Percentiles rank a stretch among this genome's conserved stretches.
These are phyloP conservation scores for Eumerus sabulonum DNA, from an alignment of 2,888 invertebrate species.

Conservation along the genomic window DNA sequence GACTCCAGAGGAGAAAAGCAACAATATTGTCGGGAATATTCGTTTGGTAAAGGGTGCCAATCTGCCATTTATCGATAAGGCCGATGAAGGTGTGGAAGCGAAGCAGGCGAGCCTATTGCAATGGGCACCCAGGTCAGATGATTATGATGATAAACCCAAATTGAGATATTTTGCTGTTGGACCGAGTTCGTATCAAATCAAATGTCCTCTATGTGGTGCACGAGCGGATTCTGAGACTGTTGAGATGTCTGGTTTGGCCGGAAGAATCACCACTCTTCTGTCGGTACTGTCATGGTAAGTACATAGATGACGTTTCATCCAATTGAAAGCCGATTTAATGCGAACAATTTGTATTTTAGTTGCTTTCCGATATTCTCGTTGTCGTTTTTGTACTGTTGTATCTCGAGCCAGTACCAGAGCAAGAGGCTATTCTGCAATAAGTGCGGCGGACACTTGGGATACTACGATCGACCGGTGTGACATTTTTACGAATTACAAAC, in stretches of 20 bases:
- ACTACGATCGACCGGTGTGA: slow-evolving; percentile 74
- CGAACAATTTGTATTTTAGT: slow-evolving; percentile 66
- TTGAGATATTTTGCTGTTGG: slow-evolving; percentile 76
- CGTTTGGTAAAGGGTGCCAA: slow-evolving; percentile 49
- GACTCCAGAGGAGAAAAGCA: slow-evolving; percentile 66
- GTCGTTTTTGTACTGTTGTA: slow-evolving; percentile 74
- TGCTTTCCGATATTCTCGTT: slow-evolving; percentile 77
- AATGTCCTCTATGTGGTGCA: slow-evolving; percentile 75
- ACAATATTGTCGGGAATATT: slow-evolving; percentile 59
- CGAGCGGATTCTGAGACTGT: slow-evolving; percentile 74
- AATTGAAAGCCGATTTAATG: neutral
- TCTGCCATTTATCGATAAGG: slow-evolving; percentile 55
- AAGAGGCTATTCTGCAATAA: slow-evolving; percentile 76
- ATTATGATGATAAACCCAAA: slow-evolving; percentile 72
- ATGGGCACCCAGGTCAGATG: slow-evolving; percentile 51
- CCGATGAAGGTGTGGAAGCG: slow-evolving; percentile 44
- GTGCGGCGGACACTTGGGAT: slow-evolving; percentile 77
- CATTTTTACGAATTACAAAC: neutral
- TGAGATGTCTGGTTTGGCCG: slow-evolving; percentile 73
- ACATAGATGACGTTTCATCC: neutral
- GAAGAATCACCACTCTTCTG: slow-evolving; percentile 73
- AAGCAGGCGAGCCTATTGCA: slow-evolving; percentile 33
- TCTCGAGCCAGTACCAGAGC: slow-evolving; percentile 75
- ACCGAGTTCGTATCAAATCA: slow-evolving; percentile 73
- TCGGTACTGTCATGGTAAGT: slow-evolving; percentile 75